Percentiles rank a stretch among this genome's conserved stretches.
Evolutionary conservation across 2,888 invertebrate species (phyloP).

Genomic region (Auanema freiburgensis): DNA sequence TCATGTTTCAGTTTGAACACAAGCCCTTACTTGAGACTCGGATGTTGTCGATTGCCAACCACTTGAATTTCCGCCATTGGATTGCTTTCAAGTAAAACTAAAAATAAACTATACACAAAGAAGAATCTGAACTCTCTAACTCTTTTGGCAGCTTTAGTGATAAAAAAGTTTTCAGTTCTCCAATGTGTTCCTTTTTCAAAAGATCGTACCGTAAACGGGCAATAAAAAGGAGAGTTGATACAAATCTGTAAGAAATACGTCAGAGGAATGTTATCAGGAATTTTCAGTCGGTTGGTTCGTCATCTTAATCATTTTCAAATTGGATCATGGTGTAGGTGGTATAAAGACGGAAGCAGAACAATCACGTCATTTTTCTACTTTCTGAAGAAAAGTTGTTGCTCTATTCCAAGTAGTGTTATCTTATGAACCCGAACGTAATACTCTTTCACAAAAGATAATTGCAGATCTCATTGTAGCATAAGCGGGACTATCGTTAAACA

Average conservation of each 20-base stretch:
- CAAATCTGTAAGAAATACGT: conserved; percentile 34
- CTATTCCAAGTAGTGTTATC: too few relatives aligned
- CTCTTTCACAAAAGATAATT: too few relatives aligned
- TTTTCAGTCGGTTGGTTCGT: too few relatives aligned
- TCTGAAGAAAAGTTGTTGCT: too few relatives aligned
- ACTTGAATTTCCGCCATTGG: conserved; percentile 58
- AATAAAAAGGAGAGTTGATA: conserved; percentile 48
- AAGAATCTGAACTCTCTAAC: conserved; percentile 3
- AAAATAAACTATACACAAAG: conserved; percentile 8
- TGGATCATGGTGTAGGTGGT: too few relatives aligned
- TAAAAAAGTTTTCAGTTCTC: conserved; percentile 40
- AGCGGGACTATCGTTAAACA: too few relatives aligned
- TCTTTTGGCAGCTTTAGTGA: conserved; percentile 40
- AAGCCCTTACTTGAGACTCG: conserved; percentile 18
- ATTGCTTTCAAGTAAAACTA: conserved; percentile 53
- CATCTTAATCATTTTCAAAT: too few relatives aligned
- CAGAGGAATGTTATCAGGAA: neutral
- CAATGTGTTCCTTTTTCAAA: conserved; percentile 44
- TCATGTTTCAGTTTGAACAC: neutral
- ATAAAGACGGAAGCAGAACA: too few relatives aligned
- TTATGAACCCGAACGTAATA: too few relatives aligned
- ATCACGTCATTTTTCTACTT: too few relatives aligned
- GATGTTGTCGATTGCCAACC: conserved; percentile 57
- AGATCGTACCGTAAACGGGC: conserved; percentile 45
- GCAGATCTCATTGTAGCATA: too few relatives aligned